These are phyloP conservation scores for Ericerus pela DNA, from an alignment of 1,140 invertebrate species.

Conservation along the genomic window DNA sequence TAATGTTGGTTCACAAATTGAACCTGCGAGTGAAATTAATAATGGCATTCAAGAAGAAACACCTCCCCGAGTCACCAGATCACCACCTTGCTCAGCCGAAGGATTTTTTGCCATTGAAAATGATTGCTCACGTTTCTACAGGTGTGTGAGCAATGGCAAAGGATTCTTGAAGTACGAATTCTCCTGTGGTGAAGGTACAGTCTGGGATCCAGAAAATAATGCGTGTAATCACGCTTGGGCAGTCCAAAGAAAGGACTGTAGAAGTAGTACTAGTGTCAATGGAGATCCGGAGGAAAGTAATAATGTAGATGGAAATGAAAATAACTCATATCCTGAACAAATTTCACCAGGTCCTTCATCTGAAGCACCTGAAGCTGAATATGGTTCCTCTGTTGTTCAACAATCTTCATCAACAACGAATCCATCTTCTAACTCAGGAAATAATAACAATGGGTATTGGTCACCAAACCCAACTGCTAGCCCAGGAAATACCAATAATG, in stretches of 20 bases:
- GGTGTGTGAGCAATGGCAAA: conserved; percentile 44
- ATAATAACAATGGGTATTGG: no score
- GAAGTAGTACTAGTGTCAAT: background rate
- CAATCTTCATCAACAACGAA: conserved; percentile 13
- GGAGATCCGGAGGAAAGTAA: background rate
- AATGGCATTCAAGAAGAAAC: background rate
- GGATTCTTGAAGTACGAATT: conserved; percentile 43
- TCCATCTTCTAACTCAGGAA: background rate
- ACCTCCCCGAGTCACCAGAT: background rate
- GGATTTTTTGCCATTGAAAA: conserved; percentile 41
- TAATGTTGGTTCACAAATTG: background rate
- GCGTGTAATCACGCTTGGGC: conserved; percentile 44
- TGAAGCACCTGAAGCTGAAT: conserved; percentile 33
- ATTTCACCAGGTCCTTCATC: conserved; percentile 48
- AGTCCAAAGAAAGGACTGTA: conserved; percentile 29
- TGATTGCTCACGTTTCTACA: conserved; percentile 49
- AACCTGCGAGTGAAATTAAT: background rate
- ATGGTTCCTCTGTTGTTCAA: conserved; percentile 3
- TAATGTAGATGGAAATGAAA: conserved; percentile 36
- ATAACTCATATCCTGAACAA: conserved; percentile 50
- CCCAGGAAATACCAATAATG: conserved; percentile 12
- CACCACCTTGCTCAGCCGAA: conserved; percentile 26
- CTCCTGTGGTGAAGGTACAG: conserved; percentile 45
- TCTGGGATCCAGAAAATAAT: conserved; percentile 42
- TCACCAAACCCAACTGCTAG: conserved; percentile 7